Percentiles rank a stretch among this genome's conserved stretches.
Conservation (phyloP, 2,113 vertebrate genomes). For the Pituophis catenifer region DNA sequence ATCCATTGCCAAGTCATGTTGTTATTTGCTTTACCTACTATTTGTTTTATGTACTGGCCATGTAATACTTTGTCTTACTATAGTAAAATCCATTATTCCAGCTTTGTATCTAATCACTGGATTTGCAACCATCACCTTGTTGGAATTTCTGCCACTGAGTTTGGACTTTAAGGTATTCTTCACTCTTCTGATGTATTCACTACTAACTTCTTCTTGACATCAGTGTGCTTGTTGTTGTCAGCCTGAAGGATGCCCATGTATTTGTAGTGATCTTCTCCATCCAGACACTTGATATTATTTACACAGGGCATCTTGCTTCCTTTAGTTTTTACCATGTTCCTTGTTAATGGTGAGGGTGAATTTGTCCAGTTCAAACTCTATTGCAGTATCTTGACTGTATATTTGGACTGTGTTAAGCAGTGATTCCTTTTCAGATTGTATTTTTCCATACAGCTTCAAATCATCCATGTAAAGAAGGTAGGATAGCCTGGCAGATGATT, state of each 20-base stretch:
- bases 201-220: not conserved
- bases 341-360: not conserved
- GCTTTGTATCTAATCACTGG: not conserved
- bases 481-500: not conserved
- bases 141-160: not conserved
- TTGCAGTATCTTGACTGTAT: not conserved
- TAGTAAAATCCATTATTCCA: not conserved
- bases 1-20: not conserved
- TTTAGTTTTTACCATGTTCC: not conserved
- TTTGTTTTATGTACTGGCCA: not conserved
- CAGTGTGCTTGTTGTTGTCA: not conserved
- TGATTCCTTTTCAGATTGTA: not conserved
- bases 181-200: not conserved
- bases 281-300: not conserved
- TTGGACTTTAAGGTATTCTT: not conserved
- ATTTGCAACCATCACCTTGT: not conserved
- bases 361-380: not conserved
- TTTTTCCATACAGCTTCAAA: not conserved
- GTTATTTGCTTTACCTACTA: not conserved
- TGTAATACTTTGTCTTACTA: not conserved
- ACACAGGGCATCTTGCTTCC: not conserved
- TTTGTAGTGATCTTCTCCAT: not conserved
- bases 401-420: not conserved
- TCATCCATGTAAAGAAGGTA: not conserved
- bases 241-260: not conserved